These are phyloP conservation scores for Thamnophis elegans DNA, from an alignment of 2,797 vertebrate species.

Conservation along the genomic window DNA sequence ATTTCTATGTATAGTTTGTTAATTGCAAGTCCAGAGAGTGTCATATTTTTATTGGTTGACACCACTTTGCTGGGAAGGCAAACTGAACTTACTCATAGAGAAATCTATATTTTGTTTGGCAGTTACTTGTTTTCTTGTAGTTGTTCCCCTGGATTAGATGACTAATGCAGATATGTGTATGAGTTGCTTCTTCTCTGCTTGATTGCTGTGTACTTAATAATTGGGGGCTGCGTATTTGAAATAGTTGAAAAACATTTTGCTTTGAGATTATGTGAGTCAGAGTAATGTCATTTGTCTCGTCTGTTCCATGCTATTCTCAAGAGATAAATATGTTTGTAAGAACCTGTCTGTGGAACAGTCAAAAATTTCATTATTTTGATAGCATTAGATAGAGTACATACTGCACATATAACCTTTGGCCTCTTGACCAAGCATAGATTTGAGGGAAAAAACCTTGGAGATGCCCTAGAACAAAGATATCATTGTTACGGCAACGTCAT, in stretches of 20 bases:
- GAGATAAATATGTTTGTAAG: neutral
- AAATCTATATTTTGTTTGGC: neutral
- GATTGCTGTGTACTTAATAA: neutral
- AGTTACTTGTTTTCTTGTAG: neutral
- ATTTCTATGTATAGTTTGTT: neutral
- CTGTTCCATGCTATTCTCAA: neutral
- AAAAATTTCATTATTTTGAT: neutral
- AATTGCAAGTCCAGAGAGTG: neutral
- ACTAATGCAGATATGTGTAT: neutral
- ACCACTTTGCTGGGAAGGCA: neutral
- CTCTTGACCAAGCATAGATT: neutral
- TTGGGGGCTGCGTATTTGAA: neutral
- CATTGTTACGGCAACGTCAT: too few species aligned
- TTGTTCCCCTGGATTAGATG: neutral
- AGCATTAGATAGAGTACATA: neutral
- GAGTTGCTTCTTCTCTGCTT: neutral
- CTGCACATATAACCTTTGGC: neutral
- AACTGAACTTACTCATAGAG: neutral
- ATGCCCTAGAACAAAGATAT: neutral
- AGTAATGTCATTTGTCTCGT: neutral
- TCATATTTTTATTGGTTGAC: neutral
- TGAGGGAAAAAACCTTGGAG: accelerated
- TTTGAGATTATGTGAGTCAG: neutral
- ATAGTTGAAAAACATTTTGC: neutral
- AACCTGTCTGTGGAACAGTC: neutral